phyloP scores from a whole-genome alignment of 2,113 vertebrate genomes.

The Takifugu flavidus region DNA sequence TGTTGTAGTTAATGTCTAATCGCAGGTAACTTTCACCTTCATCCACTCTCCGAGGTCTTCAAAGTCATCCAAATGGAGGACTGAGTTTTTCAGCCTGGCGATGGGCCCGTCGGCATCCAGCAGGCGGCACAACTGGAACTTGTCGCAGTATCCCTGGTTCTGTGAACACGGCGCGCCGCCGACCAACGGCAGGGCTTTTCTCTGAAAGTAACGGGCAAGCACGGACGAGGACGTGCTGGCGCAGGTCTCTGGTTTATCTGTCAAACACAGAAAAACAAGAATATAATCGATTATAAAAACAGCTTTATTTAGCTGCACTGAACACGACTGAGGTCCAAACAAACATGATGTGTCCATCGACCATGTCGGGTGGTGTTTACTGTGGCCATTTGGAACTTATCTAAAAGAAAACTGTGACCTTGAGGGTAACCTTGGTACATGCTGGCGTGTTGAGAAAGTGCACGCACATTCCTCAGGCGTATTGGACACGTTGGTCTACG shows the following conservation, averaged over 20 bases:
- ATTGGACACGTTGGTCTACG: not conserved
- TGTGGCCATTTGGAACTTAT: not conserved
- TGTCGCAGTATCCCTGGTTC: slow-evolving; percentile 77
- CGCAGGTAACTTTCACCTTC: slow-evolving; percentile 60
- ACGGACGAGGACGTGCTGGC: slow-evolving; percentile 74
- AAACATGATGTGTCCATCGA: not conserved
- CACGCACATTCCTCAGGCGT: slow-evolving; percentile 50
- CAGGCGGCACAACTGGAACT: slow-evolving; percentile 73
- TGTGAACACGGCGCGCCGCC: slow-evolving; percentile 69
- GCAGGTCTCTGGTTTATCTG: slow-evolving; percentile 69
- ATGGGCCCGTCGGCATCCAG: slow-evolving; percentile 77
- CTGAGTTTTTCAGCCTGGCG: slow-evolving; percentile 76
- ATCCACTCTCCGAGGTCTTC: slow-evolving; percentile 74
- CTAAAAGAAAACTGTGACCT: slow-evolving; percentile 16
- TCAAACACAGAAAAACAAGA: slow-evolving; percentile 1
- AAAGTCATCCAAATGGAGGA: slow-evolving; percentile 68
- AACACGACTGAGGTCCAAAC: no score
- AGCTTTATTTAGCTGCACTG: not conserved
- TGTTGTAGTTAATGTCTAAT: not conserved
- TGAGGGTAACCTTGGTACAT: slow-evolving; percentile 24
- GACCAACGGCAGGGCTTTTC: slow-evolving; percentile 49
- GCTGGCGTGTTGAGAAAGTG: slow-evolving; percentile 7
- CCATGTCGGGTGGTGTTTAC: not conserved
- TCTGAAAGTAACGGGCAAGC: slow-evolving; percentile 62
- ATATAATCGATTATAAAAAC: not conserved